Conservation (phyloP, 1,140 invertebrate genomes). For the Orius insidiosus region DNA sequence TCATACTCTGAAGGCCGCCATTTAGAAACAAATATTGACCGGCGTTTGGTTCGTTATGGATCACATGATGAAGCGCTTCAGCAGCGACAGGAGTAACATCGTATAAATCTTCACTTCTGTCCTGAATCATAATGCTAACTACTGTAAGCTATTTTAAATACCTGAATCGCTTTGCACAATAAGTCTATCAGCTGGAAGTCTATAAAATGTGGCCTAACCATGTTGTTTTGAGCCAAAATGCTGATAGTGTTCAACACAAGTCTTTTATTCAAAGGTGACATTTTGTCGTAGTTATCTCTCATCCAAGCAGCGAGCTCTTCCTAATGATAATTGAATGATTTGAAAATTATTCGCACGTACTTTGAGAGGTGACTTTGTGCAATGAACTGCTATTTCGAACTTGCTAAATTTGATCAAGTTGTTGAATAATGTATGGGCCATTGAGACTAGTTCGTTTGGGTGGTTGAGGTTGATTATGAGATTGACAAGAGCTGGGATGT, state of each 20-base stretch:
- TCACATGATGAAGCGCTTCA: conserved; percentile 5
- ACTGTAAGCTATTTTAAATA: no score
- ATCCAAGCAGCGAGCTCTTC: no score
- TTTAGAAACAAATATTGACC: neutral
- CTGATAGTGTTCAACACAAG: neutral
- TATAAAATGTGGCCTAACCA: conserved; percentile 1
- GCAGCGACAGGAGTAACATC: neutral
- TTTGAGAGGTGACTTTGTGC: conserved; percentile 1
- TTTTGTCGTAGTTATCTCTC: no score
- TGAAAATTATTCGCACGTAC: neutral
- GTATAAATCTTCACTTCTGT: no score
- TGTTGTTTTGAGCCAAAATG: conserved; percentile 1
- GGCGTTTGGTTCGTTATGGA: neutral
- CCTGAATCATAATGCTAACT: no score
- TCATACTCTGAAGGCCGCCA: neutral
- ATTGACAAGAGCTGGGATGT: neutral
- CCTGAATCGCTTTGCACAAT: no score
- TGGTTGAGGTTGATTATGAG: neutral
- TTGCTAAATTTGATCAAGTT: conserved; percentile 5
- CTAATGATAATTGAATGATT: no score
- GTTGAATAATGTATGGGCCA: neutral
- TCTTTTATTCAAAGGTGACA: no score
- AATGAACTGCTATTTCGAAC: neutral
- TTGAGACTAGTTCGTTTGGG: neutral
- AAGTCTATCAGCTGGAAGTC: conserved; percentile 1